Conservation (phyloP, 2,797 vertebrate genomes). For the Oryzias sinensis region DNA sequence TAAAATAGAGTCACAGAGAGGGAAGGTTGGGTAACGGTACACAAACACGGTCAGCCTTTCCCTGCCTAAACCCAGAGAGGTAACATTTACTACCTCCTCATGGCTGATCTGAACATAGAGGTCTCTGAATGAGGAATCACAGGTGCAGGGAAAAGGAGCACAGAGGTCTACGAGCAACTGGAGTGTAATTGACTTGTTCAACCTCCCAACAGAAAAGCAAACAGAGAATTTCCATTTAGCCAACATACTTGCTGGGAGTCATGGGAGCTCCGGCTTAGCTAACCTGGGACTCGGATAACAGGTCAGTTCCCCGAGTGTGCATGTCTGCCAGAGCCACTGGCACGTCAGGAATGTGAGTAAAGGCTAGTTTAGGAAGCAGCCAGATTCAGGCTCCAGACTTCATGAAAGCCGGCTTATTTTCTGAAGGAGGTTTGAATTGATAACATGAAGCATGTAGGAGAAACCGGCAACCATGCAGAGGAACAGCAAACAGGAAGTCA, state of each 20-base stretch:
- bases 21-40: too few species aligned
- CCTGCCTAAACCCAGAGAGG: too few species aligned
- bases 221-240: conserved; percentile 51
- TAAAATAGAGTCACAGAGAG: too few species aligned
- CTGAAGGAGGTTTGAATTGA: too few species aligned
- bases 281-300: conserved; percentile 27
- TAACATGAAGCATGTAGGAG: too few species aligned
- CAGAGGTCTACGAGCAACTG: conserved; percentile 40
- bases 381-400: too few species aligned
- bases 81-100: too few species aligned
- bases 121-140: too few species aligned
- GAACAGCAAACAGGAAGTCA: conserved; percentile 39
- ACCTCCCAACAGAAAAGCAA: conserved; percentile 41
- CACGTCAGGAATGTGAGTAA: conserved; percentile 3
- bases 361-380: too few species aligned
- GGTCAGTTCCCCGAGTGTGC: conserved; percentile 9
- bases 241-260: conserved; percentile 3
- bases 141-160: background rate
- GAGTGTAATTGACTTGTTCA: conserved; percentile 46
- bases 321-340: conserved; percentile 9
- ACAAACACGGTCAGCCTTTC: too few species aligned
- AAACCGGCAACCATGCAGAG: conserved; percentile 6
- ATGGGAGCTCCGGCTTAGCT: conserved; percentile 16
- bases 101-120: too few species aligned
- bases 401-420: too few species aligned